Base-by-base conservation (phyloP, 2,797 vertebrate genomes). In the Pangasius sanitwongsei region DNA sequence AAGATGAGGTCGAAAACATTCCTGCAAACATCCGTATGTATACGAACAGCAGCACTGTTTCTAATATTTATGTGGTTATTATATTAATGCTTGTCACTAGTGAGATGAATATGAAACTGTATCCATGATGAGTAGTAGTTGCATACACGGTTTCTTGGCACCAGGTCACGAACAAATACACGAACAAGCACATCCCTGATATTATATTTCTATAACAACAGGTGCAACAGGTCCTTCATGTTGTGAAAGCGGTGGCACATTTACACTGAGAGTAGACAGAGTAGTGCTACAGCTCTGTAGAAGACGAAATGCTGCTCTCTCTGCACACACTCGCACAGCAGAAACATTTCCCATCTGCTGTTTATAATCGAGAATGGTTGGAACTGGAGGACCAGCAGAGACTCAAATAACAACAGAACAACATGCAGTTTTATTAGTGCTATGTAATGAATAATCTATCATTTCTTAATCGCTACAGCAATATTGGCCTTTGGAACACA, bases 391-490 rank as follows among this genome's bases (percentile, higher is more conserved):
- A 85, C 61, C 65, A 53, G 83, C 83, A 69, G 83, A 34, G 83
- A 85, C 44, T 34, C 65, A 23, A 70, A 85, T 37, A 85, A 69
- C 85, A 75, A 75, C 69, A 86, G 63, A 86, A 75, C 69, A 59
- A 59, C 70, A 86, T 86, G 84, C 84, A 41, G 69, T 69, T 85
- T 85, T 85, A 74, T 86, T 74, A 86, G 31, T 25, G 34, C 18
- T 11, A 37, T 25, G 23, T 61, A 86, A 86, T 86, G 85, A 86
- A 86, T 74, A 86, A 75, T 86, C 69, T 41, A 75, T 86, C 85
- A 75, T 59, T 74, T 59, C 69, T 61, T 75, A 86, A 86, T 86
- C 85, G 85, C 18, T 59, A 61, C 70, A n/a, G 69, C 69, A 48
- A 44, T 48, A 41, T 74, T 11, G 34, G 34, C 53, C 85, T 75